Conservation (phyloP, 2,113 vertebrate species). For the Alligator mississippiensis region DNA sequence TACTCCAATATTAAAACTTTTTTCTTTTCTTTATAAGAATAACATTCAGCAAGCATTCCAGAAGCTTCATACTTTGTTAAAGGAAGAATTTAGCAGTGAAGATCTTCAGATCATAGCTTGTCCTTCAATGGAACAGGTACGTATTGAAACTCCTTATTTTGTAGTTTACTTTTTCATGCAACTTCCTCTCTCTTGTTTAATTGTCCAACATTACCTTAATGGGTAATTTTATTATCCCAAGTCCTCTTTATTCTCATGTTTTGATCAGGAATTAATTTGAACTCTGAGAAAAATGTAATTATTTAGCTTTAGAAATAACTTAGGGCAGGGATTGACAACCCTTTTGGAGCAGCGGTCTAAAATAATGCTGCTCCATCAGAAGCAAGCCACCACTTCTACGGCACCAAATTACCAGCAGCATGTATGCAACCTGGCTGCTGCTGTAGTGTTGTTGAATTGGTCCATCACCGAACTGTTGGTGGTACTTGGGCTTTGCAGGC, state of each 20-base stretch:
- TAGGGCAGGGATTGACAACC: no score
- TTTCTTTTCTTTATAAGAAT: conserved; percentile 81
- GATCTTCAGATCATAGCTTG: conserved; percentile 95
- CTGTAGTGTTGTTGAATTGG: no score
- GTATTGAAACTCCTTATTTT: not conserved
- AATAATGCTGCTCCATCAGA: no score
- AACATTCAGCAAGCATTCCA: conserved; percentile 98
- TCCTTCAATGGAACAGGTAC: conserved; percentile 96
- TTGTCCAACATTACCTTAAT: not conserved
- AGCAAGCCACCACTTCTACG: no score
- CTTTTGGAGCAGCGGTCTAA: no score
- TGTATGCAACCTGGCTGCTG: no score
- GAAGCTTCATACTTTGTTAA: conserved; percentile 89
- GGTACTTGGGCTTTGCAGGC: no score
- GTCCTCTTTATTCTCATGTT: conserved; percentile 17
- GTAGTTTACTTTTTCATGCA: not conserved
- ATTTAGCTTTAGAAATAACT: not conserved
- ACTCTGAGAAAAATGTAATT: not conserved
- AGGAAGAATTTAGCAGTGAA: conserved; percentile 94
- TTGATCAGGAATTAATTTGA: not conserved
- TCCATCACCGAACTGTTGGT: no score
- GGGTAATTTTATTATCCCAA: not conserved
- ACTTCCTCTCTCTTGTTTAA: not conserved
- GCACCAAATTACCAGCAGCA: no score
- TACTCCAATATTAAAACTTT: not conserved